phyloP scores from a whole-genome alignment of 2,797 vertebrate genomes.

The Sebastes glaucus region DNA sequence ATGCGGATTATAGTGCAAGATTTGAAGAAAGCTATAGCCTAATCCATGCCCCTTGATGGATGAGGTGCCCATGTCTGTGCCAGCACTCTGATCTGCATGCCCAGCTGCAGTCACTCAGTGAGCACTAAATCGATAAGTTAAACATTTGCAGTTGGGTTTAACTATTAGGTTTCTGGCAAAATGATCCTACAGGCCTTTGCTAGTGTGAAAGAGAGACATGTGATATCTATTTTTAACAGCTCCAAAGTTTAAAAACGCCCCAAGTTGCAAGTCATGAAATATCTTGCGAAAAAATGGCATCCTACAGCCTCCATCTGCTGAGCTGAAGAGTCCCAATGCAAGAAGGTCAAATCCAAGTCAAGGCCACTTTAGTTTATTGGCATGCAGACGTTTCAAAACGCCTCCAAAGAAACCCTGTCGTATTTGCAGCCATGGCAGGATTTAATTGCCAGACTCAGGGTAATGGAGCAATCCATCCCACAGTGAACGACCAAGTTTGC shows the following conservation, averaged over 20 bases:
- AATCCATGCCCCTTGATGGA: conserved; percentile 49
- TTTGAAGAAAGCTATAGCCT: conserved; percentile 18
- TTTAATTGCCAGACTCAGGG: conserved; percentile 46
- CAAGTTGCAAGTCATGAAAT: conserved; percentile 47
- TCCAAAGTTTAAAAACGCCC: conserved; percentile 23
- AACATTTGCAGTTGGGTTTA: conserved; percentile 55
- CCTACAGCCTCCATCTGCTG: conserved; percentile 45
- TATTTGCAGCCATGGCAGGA: conserved; percentile 51
- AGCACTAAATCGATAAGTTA: conserved; percentile 56
- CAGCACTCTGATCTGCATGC: conserved; percentile 53
- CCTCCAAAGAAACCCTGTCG: conserved; percentile 44
- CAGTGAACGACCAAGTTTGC: conserved; percentile 45
- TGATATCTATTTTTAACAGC: conserved; percentile 38
- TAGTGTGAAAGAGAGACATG: background rate
- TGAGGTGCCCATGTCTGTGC: conserved; percentile 48
- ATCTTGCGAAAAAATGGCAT: conserved; percentile 1
- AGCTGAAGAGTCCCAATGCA: conserved; percentile 36
- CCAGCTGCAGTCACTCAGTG: conserved; percentile 51
- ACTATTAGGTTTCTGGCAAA: conserved; percentile 36
- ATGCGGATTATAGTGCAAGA: conserved; percentile 22
- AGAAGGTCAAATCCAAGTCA: conserved; percentile 73
- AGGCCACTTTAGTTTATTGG: conserved; percentile 67
- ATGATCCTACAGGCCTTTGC: background rate
- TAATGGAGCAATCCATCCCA: conserved; percentile 59
- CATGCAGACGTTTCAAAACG: conserved; percentile 55